Percentiles rank a stretch among this genome's conserved stretches.
phyloP scores from a whole-genome alignment of 2,113 vertebrate species.

The Ictidomys tridecemlineatus region DNA sequence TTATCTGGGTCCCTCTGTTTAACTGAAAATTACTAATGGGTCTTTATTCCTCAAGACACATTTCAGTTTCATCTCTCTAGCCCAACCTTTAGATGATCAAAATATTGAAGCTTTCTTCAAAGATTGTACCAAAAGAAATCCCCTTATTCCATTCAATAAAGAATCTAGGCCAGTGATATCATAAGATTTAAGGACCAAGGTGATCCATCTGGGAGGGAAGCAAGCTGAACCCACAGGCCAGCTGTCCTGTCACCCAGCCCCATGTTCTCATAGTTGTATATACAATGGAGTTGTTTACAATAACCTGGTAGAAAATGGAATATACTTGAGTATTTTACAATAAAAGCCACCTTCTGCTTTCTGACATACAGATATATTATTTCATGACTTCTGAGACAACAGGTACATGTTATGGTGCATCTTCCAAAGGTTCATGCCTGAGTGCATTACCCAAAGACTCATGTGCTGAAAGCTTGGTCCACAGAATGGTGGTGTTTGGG shows the following conservation, averaged over 20 bases:
- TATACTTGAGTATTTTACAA: background rate
- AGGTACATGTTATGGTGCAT: background rate
- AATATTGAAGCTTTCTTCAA: background rate
- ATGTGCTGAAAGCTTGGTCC: background rate
- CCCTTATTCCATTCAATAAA: background rate
- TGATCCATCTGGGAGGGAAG: rapidly evolving
- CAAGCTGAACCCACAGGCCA: background rate
- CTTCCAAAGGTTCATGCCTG: background rate
- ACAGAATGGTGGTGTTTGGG: background rate
- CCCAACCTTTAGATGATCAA: background rate
- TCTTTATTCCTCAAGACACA: background rate
- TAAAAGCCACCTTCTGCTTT: background rate
- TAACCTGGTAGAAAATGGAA: background rate
- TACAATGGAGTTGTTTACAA: rapidly evolving
- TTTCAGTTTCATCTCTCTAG: background rate
- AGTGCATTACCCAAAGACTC: no score
- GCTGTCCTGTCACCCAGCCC: background rate
- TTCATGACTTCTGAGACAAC: background rate
- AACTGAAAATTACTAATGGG: background rate
- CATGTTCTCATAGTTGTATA: background rate
- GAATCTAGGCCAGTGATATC: background rate
- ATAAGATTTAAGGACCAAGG: background rate
- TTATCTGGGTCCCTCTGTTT: background rate
- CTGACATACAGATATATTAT: background rate
- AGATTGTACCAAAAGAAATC: background rate